Conservation (phyloP, 1,140 invertebrate genomes). For the Neodiprion virginianus region DNA sequence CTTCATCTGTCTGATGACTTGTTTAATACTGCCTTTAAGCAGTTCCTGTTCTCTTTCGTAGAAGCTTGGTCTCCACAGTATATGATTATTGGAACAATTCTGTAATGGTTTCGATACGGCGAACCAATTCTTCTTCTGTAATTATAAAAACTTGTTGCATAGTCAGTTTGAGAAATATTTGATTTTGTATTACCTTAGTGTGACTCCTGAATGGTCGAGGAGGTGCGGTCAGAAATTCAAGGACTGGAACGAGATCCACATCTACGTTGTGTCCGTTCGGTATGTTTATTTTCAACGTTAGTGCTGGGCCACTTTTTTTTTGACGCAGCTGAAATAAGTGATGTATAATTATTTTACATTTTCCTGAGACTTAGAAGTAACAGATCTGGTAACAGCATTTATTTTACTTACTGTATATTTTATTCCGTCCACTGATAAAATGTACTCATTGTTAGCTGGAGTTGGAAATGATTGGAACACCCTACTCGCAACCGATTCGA, state of each 20-base stretch:
- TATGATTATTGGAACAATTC: background rate
- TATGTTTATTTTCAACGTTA: conserved; percentile 50
- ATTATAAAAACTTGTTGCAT: background rate
- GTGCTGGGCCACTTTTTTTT: conserved; percentile 58
- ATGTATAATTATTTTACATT: conserved; percentile 17
- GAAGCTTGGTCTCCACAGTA: conserved; percentile 40
- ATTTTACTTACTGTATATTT: conserved; percentile 13
- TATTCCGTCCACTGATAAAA: conserved; percentile 28
- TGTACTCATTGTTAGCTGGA: conserved; percentile 40
- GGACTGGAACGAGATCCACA: conserved; percentile 60
- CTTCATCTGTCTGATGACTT: conserved; percentile 40
- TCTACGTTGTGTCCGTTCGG: conserved; percentile 34
- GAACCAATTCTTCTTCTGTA: conserved; percentile 25
- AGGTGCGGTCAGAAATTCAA: conserved; percentile 48
- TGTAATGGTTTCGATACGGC: conserved; percentile 36
- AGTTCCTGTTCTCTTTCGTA: conserved; percentile 35
- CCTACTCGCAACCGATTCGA: conserved; percentile 51
- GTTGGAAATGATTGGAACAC: conserved; percentile 38
- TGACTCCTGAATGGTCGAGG: background rate
- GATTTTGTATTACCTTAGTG: background rate
- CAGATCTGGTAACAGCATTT: background rate
- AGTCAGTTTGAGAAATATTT: background rate
- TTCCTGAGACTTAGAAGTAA: too few relatives aligned
- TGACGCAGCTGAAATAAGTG: conserved; percentile 40
- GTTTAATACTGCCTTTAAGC: conserved; percentile 32